A percentile compares a stretch with the other conserved stretches of the same genome.
Conservation (phyloP, 2,888 invertebrate genomes). For the Thera obeliscata region DNA sequence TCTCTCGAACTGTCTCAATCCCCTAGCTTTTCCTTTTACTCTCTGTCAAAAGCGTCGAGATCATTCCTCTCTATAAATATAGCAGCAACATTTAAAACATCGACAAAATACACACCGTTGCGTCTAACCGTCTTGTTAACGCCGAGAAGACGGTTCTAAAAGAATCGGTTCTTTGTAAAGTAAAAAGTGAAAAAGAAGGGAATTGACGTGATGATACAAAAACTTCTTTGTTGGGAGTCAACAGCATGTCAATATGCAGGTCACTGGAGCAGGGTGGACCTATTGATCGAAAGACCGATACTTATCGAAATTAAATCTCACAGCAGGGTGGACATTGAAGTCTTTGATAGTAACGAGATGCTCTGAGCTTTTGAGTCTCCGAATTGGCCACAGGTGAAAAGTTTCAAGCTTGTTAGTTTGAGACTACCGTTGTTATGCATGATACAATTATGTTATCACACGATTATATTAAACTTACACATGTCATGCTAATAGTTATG, state of each 20-base stretch:
- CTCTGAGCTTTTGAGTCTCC: slow-evolving; percentile 20
- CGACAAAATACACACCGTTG: neutral
- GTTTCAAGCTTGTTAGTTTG: slow-evolving; percentile 31
- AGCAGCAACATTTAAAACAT: neutral
- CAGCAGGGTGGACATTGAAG: slow-evolving; percentile 69
- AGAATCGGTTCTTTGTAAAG: slow-evolving; percentile 46
- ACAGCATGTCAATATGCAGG: slow-evolving; percentile 66
- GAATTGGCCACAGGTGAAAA: slow-evolving; percentile 2
- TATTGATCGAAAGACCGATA: slow-evolving; percentile 62
- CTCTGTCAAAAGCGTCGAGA: too few species aligned
- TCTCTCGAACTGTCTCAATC: too few species aligned
- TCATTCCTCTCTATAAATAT: too few species aligned
- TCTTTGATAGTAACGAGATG: slow-evolving; percentile 47
- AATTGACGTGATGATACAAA: slow-evolving; percentile 54
- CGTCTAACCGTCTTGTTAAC: slow-evolving; percentile 46
- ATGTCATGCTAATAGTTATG: too few species aligned
- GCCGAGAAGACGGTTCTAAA: slow-evolving; percentile 43
- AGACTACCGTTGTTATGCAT: neutral
- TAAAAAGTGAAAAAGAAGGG: slow-evolving; percentile 51
- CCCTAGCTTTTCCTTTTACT: too few species aligned
- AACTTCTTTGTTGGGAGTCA: slow-evolving; percentile 61
- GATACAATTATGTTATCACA: neutral
- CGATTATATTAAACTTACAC: too few species aligned
- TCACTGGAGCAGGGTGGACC: slow-evolving; percentile 63
- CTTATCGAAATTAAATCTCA: slow-evolving; percentile 75